Percentiles rank a stretch among this genome's conserved stretches.
phyloP scores from a whole-genome alignment of 2,888 invertebrate genomes.

The Augiades crinisus region DNA sequence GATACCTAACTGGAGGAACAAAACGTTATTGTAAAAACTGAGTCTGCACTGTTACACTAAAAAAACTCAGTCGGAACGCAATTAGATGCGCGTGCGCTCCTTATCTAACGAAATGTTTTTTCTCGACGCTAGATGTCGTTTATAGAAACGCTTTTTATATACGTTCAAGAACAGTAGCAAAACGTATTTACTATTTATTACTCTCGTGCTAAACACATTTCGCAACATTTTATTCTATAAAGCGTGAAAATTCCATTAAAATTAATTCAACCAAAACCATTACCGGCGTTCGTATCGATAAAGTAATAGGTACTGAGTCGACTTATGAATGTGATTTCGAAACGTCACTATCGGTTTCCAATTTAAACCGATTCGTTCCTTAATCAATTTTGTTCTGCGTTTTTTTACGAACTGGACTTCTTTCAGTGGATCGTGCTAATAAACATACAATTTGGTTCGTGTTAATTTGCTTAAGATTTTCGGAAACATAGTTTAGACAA shows the following conservation, averaged over 20 bases:
- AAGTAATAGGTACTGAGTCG: constrained; percentile 68
- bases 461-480: constrained; percentile 54
- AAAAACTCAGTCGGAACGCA: constrained; percentile 35
- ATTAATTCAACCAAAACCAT: constrained; percentile 80
- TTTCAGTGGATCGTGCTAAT: constrained; percentile 62
- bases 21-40: constrained; percentile 36
- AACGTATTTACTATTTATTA: constrained; percentile 63
- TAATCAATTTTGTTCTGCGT: constrained; percentile 77
- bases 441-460: constrained; percentile 61
- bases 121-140: constrained; percentile 58
- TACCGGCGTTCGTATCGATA: constrained; percentile 77
- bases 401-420: constrained; percentile 67
- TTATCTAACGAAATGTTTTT: constrained; percentile 43
- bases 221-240: constrained; percentile 78
- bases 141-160: constrained; percentile 25
- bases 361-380: constrained; percentile 81
- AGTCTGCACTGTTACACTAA: constrained; percentile 31
- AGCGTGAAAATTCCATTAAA: constrained; percentile 80
- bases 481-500: constrained; percentile 36
- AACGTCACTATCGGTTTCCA: constrained; percentile 81
- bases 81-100: constrained; percentile 65
- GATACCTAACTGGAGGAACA: constrained; percentile 46
- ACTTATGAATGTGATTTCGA: constrained; percentile 81
- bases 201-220: constrained; percentile 69
- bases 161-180: constrained; percentile 32